phyloP scores from a whole-genome alignment of 2,113 vertebrate species.

The Boleophthalmus pectinirostris region DNA sequence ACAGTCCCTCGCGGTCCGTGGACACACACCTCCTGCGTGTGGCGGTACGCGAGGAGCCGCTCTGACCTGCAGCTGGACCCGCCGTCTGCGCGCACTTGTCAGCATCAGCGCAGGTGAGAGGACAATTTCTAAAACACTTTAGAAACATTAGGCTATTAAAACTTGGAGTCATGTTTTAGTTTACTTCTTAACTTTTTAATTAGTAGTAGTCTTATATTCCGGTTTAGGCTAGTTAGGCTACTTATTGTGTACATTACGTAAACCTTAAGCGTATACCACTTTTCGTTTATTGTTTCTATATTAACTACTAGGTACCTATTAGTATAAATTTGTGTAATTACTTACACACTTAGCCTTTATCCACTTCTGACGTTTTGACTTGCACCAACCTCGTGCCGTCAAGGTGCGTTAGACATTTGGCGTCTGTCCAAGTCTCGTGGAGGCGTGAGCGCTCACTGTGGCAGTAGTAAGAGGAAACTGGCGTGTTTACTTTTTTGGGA shows the following conservation, averaged over 20 bases:
- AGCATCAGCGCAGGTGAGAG: slow-evolving; percentile 58
- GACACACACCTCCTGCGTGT: slow-evolving; percentile 48
- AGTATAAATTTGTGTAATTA: not conserved
- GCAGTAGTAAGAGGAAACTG: slow-evolving; percentile 55
- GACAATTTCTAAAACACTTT: not conserved
- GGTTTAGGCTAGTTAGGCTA: no score
- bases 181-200: no score
- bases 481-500: slow-evolving; percentile 70
- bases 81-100: slow-evolving; percentile 52
- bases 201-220: no score
- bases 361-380: not conserved
- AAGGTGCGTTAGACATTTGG: slow-evolving; percentile 27
- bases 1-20: slow-evolving; percentile 23
- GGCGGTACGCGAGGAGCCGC: slow-evolving; percentile 7
- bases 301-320: not conserved
- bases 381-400: not conserved
- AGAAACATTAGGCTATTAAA: no score
- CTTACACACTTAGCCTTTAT: no score
- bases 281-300: not conserved
- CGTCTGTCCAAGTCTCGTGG: not conserved
- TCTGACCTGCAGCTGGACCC: slow-evolving; percentile 18
- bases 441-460: not conserved
- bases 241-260: no score
- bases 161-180: not conserved
- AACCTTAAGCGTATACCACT: no score